Evolutionary conservation across 2,113 vertebrate species (phyloP).

Genomic region (Marmota flaviventris): DNA sequence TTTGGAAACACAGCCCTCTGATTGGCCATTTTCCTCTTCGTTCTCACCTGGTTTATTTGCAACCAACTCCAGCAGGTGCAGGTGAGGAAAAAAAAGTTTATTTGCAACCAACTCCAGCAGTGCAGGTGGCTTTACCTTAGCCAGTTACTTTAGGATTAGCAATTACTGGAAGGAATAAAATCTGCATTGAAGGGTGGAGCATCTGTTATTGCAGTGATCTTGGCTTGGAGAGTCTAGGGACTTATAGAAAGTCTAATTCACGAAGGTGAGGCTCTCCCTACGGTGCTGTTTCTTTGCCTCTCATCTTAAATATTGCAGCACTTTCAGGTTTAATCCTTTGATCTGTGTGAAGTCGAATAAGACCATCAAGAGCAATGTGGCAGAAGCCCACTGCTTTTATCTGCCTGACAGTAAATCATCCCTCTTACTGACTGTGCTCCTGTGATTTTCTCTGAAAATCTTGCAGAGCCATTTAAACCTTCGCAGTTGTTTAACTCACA

Average conservation of each 20-base stretch:
- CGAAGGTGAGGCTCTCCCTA: neutral
- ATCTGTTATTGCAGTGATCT: neutral
- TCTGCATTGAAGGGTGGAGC: neutral
- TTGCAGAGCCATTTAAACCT: neutral
- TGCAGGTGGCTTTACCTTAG: neutral
- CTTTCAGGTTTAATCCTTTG: neutral
- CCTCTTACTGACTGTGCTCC: neutral
- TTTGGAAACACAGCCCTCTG: neutral
- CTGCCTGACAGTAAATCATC: neutral
- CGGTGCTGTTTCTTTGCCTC: neutral
- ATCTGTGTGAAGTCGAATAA: neutral
- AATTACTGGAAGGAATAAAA: slow-evolving; percentile 28
- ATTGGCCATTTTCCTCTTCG: neutral
- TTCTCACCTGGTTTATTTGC: neutral
- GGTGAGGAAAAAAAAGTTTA: neutral
- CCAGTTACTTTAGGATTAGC: slow-evolving; percentile 10
- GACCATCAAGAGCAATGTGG: neutral
- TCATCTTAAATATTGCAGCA: neutral
- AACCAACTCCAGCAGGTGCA: neutral
- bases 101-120: neutral
- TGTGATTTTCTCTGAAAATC: neutral
- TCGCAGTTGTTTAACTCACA: neutral
- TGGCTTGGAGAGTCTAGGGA: neutral
- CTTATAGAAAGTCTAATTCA: neutral
- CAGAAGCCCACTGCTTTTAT: neutral